These are phyloP conservation scores for Apis laboriosa DNA, from an alignment of 1,140 invertebrate species.

Conservation along the genomic window DNA sequence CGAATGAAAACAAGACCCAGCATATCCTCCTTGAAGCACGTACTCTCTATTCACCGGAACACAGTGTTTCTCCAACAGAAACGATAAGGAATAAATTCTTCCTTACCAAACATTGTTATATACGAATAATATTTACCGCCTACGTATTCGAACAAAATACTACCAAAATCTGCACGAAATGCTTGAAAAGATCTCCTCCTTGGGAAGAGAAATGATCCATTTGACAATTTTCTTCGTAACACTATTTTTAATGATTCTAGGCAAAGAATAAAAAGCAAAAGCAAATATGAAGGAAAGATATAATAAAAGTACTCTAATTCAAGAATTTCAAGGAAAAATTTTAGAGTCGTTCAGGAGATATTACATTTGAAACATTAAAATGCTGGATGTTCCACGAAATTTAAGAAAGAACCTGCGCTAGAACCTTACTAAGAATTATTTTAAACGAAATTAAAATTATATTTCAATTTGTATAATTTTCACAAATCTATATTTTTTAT, in stretches of 20 bases:
- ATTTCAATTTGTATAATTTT: too few species aligned
- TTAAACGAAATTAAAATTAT: too few species aligned
- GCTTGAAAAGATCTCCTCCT: not conserved
- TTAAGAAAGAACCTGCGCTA: too few species aligned
- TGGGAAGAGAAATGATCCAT: too few species aligned
- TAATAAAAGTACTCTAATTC: constrained; percentile 28
- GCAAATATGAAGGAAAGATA: not conserved
- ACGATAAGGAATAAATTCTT: not conserved
- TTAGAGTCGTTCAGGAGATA: too few species aligned
- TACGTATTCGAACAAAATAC: not conserved
- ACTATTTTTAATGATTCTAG: not conserved
- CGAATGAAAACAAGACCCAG: not conserved
- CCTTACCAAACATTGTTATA: not conserved
- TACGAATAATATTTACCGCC: not conserved
- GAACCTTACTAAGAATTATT: too few species aligned
- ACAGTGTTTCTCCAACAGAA: not conserved
- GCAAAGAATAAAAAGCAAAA: not conserved
- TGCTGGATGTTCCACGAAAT: too few species aligned
- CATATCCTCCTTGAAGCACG: not conserved
- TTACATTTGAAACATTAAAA: too few species aligned
- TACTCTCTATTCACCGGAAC: not conserved
- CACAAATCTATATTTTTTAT: too few species aligned
- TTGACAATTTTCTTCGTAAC: not conserved
- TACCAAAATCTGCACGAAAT: not conserved
- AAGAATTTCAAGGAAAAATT: constrained; percentile 22